These are phyloP conservation scores for Enteromius anoplus DNA, from an alignment of 2,797 vertebrate species.

Conservation along the genomic window DNA sequence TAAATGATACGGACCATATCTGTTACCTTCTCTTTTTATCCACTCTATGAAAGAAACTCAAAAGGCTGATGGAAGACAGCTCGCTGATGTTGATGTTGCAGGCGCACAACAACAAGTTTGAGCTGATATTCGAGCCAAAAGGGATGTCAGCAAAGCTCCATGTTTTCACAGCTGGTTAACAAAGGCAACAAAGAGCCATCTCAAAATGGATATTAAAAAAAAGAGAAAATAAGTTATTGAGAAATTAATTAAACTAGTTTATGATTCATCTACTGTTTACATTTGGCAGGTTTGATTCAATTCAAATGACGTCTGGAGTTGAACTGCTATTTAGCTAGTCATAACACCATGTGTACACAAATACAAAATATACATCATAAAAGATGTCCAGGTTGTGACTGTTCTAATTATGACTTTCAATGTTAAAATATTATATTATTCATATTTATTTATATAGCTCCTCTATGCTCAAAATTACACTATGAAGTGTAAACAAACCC, in stretches of 20 bases:
- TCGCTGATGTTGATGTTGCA: conserved; percentile 6
- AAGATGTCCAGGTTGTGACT: not conserved
- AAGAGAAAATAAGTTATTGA: not conserved
- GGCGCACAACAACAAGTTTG: not conserved
- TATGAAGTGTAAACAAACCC: not conserved
- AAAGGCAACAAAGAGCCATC: not conserved
- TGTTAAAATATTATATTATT: no score
- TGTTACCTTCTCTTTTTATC: conserved; percentile 3
- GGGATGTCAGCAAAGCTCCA: not conserved
- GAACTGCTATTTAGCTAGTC: not conserved
- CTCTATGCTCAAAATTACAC: no score
- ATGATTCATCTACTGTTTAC: not conserved
- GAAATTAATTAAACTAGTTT: not conserved
- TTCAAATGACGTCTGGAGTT: not conserved
- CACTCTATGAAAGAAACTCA: not conserved
- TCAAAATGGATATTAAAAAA: not conserved
- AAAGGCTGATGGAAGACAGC: not conserved
- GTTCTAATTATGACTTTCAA: not conserved
- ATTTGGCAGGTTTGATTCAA: not conserved
- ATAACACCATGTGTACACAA: not conserved
- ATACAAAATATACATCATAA: not conserved
- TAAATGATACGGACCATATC: not conserved
- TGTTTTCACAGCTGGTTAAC: conserved; percentile 31
- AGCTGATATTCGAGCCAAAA: conserved; percentile 17
- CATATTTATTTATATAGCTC: no score